phyloP scores from a whole-genome alignment of 2,888 invertebrate species.

The Tetanocera ferruginea region DNA sequence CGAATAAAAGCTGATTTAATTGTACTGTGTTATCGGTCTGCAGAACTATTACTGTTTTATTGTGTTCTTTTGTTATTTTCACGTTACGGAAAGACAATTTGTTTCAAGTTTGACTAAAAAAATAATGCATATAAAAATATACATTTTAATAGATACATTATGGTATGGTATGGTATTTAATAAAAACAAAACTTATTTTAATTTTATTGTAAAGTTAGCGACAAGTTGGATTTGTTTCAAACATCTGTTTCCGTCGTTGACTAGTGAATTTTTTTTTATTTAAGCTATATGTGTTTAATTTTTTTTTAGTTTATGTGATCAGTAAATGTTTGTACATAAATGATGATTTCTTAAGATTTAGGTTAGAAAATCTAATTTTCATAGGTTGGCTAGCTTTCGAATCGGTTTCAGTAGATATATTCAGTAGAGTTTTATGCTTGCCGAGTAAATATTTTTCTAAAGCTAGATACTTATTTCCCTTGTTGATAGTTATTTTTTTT shows the following conservation, averaged over 20 bases:
- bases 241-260: slow-evolving; percentile 6
- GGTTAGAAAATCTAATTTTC: neutral
- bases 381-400: neutral
- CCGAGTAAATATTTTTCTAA: neutral
- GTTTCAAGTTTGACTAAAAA: neutral
- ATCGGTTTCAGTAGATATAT: neutral
- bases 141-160: neutral
- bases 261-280: neutral
- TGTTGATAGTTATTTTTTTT: too few species aligned
- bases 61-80: neutral
- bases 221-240: neutral
- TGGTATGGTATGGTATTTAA: neutral
- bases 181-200: neutral
- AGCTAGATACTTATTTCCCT: too few species aligned
- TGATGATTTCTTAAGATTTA: too few species aligned
- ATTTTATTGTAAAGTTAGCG: neutral
- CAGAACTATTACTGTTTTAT: neutral
- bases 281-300: neutral
- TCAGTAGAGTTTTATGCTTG: neutral
- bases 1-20: too few species aligned
- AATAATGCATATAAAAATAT: neutral
- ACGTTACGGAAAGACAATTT: neutral
- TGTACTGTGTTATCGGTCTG: too few species aligned
- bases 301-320: neutral
- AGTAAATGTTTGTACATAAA: too few species aligned